A percentile compares a stretch with the other conserved stretches of the same genome.
Conservation (phyloP, 2,113 vertebrate species). For the Lycaon pictus region DNA sequence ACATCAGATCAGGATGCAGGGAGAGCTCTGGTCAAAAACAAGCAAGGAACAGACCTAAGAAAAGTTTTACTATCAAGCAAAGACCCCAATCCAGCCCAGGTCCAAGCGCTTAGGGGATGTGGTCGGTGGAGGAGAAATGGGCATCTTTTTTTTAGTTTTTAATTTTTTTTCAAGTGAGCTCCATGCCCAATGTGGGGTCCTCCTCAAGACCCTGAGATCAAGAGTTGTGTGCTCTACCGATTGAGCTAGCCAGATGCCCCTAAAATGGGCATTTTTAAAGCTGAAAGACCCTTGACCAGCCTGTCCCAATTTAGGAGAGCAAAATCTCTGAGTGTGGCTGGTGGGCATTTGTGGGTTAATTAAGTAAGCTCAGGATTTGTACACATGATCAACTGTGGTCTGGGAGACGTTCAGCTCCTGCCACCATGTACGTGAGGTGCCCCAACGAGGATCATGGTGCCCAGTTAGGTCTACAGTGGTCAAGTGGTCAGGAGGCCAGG, state of each 20-base stretch:
- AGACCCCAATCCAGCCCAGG: not conserved
- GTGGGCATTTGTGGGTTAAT: too few relatives aligned
- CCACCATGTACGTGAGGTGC: not conserved
- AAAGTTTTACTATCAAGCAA: not conserved
- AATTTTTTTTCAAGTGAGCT: not conserved
- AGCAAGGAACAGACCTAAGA: not conserved
- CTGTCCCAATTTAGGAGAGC: not conserved
- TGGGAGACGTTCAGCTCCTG: too few relatives aligned
- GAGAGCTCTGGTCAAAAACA: not conserved
- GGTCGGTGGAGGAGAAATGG: not conserved
- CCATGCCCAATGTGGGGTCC: not conserved
- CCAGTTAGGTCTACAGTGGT: not conserved
- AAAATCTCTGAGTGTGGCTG: not conserved
- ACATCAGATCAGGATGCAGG: not conserved
- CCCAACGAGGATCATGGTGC: not conserved
- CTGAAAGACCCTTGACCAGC: not conserved
- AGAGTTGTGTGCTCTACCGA: not conserved
- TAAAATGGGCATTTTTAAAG: not conserved
- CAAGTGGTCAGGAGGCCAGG: not conserved
- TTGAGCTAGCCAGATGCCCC: not conserved
- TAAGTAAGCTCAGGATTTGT: not conserved
- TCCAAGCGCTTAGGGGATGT: not conserved
- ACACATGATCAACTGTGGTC: not conserved
- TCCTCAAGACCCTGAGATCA: not conserved
- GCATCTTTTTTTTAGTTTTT: not conserved